phyloP scores from a whole-genome alignment of 2,113 vertebrate genomes.

The Leptodactylus fuscus region DNA sequence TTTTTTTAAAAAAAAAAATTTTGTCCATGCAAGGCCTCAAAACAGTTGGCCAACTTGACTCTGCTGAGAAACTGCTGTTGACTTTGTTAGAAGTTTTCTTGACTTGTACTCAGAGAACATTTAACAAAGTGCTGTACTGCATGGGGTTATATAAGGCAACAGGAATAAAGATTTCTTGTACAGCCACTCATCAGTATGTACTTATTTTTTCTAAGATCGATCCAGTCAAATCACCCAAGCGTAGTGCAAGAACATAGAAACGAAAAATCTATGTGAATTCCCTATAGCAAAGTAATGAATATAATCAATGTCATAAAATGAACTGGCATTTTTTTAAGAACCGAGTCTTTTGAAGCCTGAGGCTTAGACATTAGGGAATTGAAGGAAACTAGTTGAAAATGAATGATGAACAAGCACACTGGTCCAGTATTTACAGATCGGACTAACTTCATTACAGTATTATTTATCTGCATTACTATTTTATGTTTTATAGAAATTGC shows the following conservation, averaged over 20 bases:
- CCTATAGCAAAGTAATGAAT: constrained; percentile 59
- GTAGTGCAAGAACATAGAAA: constrained; percentile 57
- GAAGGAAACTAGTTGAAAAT: constrained; percentile 55
- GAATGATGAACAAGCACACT: constrained; percentile 48
- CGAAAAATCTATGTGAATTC: constrained; percentile 61
- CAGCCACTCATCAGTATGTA: constrained; percentile 71
- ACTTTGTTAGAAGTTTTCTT: constrained; percentile 63
- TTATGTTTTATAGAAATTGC: background rate
- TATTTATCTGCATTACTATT: constrained; percentile 20
- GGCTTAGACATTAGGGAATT: constrained; percentile 55
- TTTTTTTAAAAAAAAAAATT: too few relatives aligned
- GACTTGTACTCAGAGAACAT: constrained; percentile 69
- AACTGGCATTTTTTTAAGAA: constrained; percentile 56
- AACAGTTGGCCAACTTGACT: background rate
- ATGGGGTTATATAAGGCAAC: constrained; percentile 75
- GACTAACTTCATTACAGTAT: constrained; percentile 33
- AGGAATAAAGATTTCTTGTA: constrained; percentile 74
- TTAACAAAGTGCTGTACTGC: constrained; percentile 65
- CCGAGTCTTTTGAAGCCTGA: constrained; percentile 51
- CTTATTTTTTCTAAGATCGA: constrained; percentile 61
- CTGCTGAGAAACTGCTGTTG: constrained; percentile 40
- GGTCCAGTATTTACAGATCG: constrained; percentile 48
- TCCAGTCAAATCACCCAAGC: constrained; percentile 59
- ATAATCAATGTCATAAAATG: constrained; percentile 60
- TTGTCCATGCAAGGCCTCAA: background rate